Base-by-base conservation (phyloP, 1,140 invertebrate genomes). In the Dufourea novaeangliae region DNA sequence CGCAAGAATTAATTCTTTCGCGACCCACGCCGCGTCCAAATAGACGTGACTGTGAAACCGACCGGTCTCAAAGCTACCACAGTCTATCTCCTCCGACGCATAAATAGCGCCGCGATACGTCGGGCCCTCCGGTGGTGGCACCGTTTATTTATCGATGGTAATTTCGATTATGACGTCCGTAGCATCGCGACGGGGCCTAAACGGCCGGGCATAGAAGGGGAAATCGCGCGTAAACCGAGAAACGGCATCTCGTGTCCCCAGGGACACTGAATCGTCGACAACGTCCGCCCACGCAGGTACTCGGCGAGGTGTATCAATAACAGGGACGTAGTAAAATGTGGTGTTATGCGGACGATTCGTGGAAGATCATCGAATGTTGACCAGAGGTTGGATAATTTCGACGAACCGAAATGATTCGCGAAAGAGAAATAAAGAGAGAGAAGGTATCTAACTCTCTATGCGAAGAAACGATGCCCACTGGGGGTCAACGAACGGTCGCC, bases 91-190 rank as follows among this genome's bases (percentile, higher is more conserved):
- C 68, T 59, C 54, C 56, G 39, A 50, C 61, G 74, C 74, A 52
- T 80, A 77, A 80, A 80, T 80, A 80, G 67, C 41, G 34, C 32
- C 46, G 64, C 57, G 64, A 71, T 71, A 78, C 63, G 25, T n/a
- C 22, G 8, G 61, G 8, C 29, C 75, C 22, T 54, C 59, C n/a
- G n/a, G n/a, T n/a, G 50, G 32, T 70, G 34, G 12, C 27, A n/a
- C 27, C 41, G 74, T 27, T 34, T 80, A 22, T 80, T 77, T 44
- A 70, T 54, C 22, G 41, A 77, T 20, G 27, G 46, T 56, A 63
- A 27, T 71, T 46, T 29, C 39, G 41, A 52, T 80, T 71, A 70
- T 66, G 69, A 76, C 25, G 25, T 41, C 12, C 46, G 22, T 22
- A 29, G 50, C 27, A 37, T 37, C 14, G 17, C 32, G n/a, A n/a